phyloP scores from a whole-genome alignment of 2,113 vertebrate genomes.

The Megalops atlanticus region DNA sequence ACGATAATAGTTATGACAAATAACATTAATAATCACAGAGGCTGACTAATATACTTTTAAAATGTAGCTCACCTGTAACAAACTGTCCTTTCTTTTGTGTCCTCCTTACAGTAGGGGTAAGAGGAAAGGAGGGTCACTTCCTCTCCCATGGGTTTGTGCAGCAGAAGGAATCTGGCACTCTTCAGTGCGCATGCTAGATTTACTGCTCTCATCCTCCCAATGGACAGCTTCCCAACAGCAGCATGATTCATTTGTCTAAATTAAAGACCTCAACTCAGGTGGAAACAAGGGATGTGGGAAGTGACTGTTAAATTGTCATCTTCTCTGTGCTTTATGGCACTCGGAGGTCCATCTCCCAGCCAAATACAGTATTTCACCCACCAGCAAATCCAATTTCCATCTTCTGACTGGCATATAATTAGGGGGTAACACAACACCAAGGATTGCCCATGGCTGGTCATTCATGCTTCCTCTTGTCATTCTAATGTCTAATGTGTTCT shows the following conservation, averaged over 20 bases:
- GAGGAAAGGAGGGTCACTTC: background rate
- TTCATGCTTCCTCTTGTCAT: background rate
- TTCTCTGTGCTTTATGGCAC: constrained; percentile 4
- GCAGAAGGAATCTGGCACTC: constrained; percentile 3
- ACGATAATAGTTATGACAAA: background rate
- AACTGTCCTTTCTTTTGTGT: background rate
- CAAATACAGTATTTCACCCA: constrained; percentile 26
- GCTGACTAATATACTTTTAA: background rate
- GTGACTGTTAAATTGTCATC: constrained; percentile 15
- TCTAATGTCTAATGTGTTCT: too few species aligned
- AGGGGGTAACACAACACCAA: background rate
- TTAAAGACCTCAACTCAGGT: constrained; percentile 24
- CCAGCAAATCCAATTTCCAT: constrained; percentile 24
- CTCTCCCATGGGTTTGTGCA: background rate
- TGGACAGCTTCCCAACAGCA: constrained; percentile 16
- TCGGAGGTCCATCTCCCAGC: background rate
- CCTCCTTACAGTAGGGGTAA: background rate
- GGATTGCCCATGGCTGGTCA: constrained; percentile 2
- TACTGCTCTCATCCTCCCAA: constrained; percentile 1
- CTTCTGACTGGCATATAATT: constrained; percentile 28
- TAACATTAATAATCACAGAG: background rate
- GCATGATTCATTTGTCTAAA: constrained; percentile 25
- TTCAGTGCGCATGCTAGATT: background rate
- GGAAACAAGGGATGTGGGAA: constrained; percentile 1
- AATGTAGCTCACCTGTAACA: background rate